Percentiles rank a stretch among this genome's conserved stretches.
Conservation (phyloP, 2,113 vertebrate species). For the Trinectes maculatus region DNA sequence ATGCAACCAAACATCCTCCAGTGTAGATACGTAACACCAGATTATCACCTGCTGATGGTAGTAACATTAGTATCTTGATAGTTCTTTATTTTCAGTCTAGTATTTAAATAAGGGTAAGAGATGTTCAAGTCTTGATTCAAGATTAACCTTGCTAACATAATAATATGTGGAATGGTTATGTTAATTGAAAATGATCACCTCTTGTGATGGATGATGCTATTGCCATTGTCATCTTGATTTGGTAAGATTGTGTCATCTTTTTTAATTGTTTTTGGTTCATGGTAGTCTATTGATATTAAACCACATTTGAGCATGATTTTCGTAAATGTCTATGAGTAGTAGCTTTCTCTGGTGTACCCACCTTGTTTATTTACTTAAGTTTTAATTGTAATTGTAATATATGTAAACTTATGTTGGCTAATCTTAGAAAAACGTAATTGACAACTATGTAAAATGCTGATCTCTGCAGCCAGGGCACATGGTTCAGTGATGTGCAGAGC, state of each 20-base stretch:
- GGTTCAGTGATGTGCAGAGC: constrained; percentile 30
- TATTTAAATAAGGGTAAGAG: neutral
- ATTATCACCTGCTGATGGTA: neutral
- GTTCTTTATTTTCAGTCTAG: neutral
- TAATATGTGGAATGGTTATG: too few species aligned
- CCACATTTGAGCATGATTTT: constrained; percentile 41
- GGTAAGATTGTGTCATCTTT: neutral
- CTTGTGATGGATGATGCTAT: neutral
- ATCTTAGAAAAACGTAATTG: constrained; percentile 1
- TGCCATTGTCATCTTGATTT: neutral
- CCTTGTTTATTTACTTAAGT: neutral
- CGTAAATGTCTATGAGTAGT: constrained; percentile 35
- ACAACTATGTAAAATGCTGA: neutral
- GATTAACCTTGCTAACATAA: too few species aligned
- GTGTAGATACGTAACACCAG: neutral
- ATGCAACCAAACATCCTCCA: neutral
- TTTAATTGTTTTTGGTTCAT: constrained; percentile 28
- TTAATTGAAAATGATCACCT: too few species aligned
- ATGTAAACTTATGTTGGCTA: constrained; percentile 7
- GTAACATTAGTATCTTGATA: neutral
- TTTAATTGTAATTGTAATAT: constrained; percentile 1
- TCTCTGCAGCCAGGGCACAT: constrained; percentile 9
- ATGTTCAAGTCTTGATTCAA: too few species aligned
- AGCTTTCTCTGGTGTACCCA: constrained; percentile 4
- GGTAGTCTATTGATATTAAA: constrained; percentile 12